Evolutionary conservation across 1,140 invertebrate genomes (phyloP).

Genomic region (Hormaphis cornu): DNA sequence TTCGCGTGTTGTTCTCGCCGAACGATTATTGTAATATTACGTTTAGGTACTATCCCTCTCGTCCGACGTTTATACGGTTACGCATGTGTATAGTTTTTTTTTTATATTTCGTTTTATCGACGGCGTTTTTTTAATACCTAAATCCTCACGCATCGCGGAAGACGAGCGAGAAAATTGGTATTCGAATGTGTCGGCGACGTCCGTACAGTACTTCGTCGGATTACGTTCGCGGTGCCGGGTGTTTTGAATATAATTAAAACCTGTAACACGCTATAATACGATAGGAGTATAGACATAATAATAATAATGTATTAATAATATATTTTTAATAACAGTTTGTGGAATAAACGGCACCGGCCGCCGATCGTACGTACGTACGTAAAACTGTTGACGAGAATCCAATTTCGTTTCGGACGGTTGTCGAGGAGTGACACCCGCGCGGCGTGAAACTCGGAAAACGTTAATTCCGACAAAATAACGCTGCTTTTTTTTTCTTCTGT

Average conservation of each 20-base stretch:
- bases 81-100: too few species aligned
- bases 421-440: background rate
- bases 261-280: background rate
- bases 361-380: background rate
- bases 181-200: background rate
- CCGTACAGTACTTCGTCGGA: too few species aligned
- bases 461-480: slow-evolving; percentile 1
- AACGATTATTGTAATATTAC: background rate
- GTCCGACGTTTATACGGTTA: too few species aligned
- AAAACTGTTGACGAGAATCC: slow-evolving; percentile 18
- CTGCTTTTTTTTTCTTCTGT: background rate
- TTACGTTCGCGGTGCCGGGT: too few species aligned
- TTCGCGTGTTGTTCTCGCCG: too few species aligned
- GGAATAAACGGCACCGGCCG: too few species aligned
- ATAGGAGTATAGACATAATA: background rate
- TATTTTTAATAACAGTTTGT: too few species aligned
- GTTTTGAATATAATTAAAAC: slow-evolving; percentile 27
- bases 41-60: background rate
- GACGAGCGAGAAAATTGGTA: background rate
- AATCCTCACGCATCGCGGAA: too few species aligned
- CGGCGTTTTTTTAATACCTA: too few species aligned
- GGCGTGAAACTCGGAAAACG: background rate
- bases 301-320: slow-evolving; percentile 6
- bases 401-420: slow-evolving; percentile 20
- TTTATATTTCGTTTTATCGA: too few species aligned